phyloP scores from a whole-genome alignment of 1,140 invertebrate genomes.

The Alviniconcha marisindica region DNA sequence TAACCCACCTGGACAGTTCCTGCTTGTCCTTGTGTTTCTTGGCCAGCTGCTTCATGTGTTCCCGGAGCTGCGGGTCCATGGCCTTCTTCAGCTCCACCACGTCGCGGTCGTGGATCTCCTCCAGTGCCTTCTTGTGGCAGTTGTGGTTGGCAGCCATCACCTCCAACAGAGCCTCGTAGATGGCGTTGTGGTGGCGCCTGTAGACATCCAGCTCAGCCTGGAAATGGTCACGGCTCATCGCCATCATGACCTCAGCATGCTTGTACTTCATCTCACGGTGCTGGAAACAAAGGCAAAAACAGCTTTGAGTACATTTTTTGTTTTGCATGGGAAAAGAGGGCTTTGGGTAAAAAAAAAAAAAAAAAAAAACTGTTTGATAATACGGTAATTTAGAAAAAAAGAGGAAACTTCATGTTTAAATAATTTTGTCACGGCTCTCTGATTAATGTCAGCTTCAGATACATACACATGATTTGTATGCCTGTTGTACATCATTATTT shows the following conservation, averaged over 20 bases:
- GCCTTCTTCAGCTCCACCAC: conserved; percentile 88
- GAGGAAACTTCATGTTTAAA: too few relatives aligned
- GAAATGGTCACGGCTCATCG: conserved; percentile 84
- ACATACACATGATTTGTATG: too few relatives aligned
- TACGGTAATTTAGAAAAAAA: too few relatives aligned
- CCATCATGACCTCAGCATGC: conserved; percentile 83
- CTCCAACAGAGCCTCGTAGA: conserved; percentile 84
- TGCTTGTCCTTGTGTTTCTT: conserved; percentile 92
- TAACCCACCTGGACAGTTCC: conserved; percentile 84
- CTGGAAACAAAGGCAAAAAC: conserved; percentile 60
- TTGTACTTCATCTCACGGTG: conserved; percentile 78
- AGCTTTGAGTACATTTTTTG: too few relatives aligned
- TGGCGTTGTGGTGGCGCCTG: conserved; percentile 88
- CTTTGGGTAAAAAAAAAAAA: too few relatives aligned
- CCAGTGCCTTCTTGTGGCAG: conserved; percentile 84
- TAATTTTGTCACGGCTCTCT: too few relatives aligned
- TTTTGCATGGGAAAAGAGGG: too few relatives aligned
- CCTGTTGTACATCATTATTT: too few relatives aligned
- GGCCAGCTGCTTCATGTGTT: conserved; percentile 89
- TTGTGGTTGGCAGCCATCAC: conserved; percentile 86
- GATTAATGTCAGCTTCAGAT: too few relatives aligned
- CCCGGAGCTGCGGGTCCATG: conserved; percentile 87
- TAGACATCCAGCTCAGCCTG: conserved; percentile 87
- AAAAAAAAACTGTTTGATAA: too few relatives aligned
- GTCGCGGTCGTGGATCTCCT: conserved; percentile 74